Conservation (phyloP, 2,113 vertebrate species). For the Aphyosemion australe region DNA sequence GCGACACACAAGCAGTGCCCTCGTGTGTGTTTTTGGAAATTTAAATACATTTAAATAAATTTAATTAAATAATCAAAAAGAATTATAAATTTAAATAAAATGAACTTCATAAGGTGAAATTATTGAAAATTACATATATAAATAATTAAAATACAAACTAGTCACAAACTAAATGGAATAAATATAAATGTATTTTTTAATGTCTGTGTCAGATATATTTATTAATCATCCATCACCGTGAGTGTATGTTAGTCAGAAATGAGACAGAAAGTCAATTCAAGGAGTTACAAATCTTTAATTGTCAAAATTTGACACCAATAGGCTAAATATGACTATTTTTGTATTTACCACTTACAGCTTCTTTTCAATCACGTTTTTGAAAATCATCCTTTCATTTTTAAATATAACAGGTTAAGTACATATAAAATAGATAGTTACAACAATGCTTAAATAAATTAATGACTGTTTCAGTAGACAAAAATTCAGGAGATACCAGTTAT, state of each 20-base stretch:
- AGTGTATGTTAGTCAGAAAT: conserved; percentile 14
- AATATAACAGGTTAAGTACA: conserved; percentile 50
- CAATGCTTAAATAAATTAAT: conserved; percentile 32
- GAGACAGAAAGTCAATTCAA: conserved; percentile 44
- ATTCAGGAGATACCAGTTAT: conserved; percentile 12
- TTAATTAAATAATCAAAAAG: no score
- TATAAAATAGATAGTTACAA: conserved; percentile 52
- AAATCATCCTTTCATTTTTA: conserved; percentile 38
- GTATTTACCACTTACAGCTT: conserved; percentile 29
- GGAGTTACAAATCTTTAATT: conserved; percentile 76
- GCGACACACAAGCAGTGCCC: neutral
- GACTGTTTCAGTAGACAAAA: conserved; percentile 18
- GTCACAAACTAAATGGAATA: no score
- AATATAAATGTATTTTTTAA: no score
- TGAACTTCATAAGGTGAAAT: no score
- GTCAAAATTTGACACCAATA: conserved; percentile 70
- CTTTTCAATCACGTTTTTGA: conserved; percentile 53
- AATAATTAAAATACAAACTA: no score
- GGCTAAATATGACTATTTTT: conserved; percentile 46
- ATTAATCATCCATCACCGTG: neutral
- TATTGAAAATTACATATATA: no score
- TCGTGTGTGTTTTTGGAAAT: neutral
- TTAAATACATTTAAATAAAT: no score
- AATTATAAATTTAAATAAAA: no score
- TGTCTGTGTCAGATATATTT: no score